A percentile compares a stretch with the other conserved stretches of the same genome.
phyloP scores from a whole-genome alignment of 2,797 vertebrate genomes.

The Rallus crepitans region DNA sequence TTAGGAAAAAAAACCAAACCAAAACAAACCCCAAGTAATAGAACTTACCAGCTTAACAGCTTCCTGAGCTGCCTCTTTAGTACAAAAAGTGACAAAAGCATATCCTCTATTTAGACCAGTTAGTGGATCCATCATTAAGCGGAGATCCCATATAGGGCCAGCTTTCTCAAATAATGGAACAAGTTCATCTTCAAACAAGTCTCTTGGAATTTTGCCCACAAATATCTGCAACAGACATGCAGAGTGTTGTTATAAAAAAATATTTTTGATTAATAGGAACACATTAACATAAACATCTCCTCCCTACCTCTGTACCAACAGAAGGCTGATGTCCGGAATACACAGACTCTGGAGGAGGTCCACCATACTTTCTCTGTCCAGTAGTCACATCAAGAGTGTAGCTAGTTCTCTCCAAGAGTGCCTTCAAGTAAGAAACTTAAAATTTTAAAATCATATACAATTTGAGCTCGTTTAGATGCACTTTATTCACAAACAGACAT shows the following conservation, averaged over 20 bases:
- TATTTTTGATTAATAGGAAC: background rate
- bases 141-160: slow-evolving; percentile 97
- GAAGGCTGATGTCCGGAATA: slow-evolving; percentile 92
- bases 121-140: slow-evolving; percentile 99
- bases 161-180: slow-evolving; percentile 99
- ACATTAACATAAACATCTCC: background rate
- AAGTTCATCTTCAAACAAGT: slow-evolving; percentile 98
- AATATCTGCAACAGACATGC: slow-evolving; percentile 88
- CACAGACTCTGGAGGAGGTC: slow-evolving; percentile 91
- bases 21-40: background rate
- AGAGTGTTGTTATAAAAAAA: background rate
- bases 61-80: slow-evolving; percentile 98
- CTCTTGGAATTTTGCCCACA: slow-evolving; percentile 98
- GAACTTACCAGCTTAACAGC: slow-evolving; percentile 95
- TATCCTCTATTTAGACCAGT: slow-evolving; percentile 98
- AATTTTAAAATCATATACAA: slow-evolving; percentile 15
- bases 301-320: slow-evolving; percentile 93
- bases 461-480: background rate
- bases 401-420: slow-evolving; percentile 91
- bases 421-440: slow-evolving; percentile 76
- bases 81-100: slow-evolving; percentile 99
- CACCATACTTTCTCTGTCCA: slow-evolving; percentile 96
- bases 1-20: background rate
- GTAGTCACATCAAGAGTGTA: slow-evolving; percentile 98
- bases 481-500: background rate